Conservation (phyloP, 2,113 vertebrate species). For the Oncorhynchus nerka region DNA sequence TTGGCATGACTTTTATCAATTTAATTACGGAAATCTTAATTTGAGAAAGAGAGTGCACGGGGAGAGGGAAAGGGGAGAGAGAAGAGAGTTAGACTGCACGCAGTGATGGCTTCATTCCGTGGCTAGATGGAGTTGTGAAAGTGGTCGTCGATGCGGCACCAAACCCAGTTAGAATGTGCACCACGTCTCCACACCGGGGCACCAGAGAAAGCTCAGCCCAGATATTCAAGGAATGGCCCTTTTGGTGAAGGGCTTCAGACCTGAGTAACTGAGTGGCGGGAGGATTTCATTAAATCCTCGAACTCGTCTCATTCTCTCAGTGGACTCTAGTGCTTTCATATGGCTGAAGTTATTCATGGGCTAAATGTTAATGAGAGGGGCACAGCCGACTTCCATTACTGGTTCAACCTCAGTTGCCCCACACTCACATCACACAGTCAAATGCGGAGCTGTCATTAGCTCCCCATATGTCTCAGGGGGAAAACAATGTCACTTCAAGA, state of each 20-base stretch:
- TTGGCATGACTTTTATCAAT: constrained; percentile 71
- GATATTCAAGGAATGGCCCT: constrained; percentile 40
- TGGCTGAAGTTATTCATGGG: constrained; percentile 51
- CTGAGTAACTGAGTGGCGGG: constrained; percentile 24
- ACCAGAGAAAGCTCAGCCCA: too few relatives aligned
- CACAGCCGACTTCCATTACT: constrained; percentile 49
- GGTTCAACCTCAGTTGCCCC: constrained; percentile 44
- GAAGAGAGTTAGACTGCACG: constrained; percentile 42
- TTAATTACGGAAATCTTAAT: constrained; percentile 79
- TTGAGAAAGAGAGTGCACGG: constrained; percentile 42
- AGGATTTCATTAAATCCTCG: constrained; percentile 65
- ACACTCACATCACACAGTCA: constrained; percentile 35
- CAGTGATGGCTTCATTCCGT: constrained; percentile 38
- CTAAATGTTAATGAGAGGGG: constrained; percentile 63
- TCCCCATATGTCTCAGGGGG: constrained; percentile 36
- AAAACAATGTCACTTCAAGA: constrained; percentile 50
- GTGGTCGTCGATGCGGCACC: constrained; percentile 41
- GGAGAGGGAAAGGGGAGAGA: constrained; percentile 29
- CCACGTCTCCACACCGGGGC: too few relatives aligned
- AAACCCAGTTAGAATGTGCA: constrained; percentile 39
- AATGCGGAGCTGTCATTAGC: constrained; percentile 13
- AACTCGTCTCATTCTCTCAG: constrained; percentile 49
- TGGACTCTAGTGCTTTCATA: constrained; percentile 53
- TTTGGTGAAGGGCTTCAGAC: constrained; percentile 29
- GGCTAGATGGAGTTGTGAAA: constrained; percentile 50